Evolutionary conservation across 2,888 invertebrate species (phyloP), one percentile per base, ranked within the genome.

Genomic region (Xestia sexstrigata): DNA sequence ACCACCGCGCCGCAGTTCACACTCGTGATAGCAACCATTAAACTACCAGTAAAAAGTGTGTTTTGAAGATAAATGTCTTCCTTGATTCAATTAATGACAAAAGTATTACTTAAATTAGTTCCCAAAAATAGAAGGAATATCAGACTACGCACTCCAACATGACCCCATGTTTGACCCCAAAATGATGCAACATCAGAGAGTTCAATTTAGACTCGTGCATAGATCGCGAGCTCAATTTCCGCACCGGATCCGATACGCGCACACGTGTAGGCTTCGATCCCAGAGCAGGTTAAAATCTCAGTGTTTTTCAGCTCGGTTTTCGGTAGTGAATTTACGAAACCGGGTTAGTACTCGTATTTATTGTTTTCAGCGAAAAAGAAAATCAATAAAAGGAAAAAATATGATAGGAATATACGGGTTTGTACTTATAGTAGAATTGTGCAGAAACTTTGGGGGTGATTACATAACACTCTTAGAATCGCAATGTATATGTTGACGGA

Each of bases 211-310:
- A 15, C 45, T 62, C 11, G 47, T 62, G n/a, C 80, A 80, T 66
- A 39, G 35, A 72, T 30, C 52, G 26, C 30, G 42, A 30, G n/a
- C 45, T 79, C 30, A 52, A 80, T 79, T 80, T 79, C 81, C 74
- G 79, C 66, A 58, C 35, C 74, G 60, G 39, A 81, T 45, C 52
- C n/a, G 26, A 72, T 39, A 45, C 67, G n/a, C n/a, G 8, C 15
- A 55, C 63, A 65, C 47, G 52, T 60, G 70, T 71, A 65, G 26
- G n/a, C 65, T 58, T 55, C 47, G 3, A 39, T 55, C 2, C 7
- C 20, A 39, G 23, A 62, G 52, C 42, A 30, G 45, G 26, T 55
- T 78, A 17, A 68, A 63, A 78, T 69, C 52, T 55, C 7, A 5
- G 5, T 78, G 42, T 52, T 60, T 26, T 60, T 60, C 17, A 60